Evolutionary conservation across 2,797 vertebrate species (phyloP).

Genomic region (Notolabrus celidotus): DNA sequence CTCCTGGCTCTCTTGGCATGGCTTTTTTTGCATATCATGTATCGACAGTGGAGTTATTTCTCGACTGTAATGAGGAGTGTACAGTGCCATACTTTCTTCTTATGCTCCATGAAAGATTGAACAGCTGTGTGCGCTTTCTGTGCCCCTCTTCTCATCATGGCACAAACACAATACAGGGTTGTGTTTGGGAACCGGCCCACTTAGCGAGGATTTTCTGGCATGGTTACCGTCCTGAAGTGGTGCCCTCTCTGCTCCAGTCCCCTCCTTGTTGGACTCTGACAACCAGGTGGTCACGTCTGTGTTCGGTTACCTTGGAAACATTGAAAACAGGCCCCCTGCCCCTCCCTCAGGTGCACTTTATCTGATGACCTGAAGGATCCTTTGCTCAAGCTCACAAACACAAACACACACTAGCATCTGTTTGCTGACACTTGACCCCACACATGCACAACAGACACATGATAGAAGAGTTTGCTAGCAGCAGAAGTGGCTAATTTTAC

Average conservation of each 20-base stretch:
- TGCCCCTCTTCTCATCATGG: slow-evolving; percentile 26
- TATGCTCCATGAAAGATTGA: slow-evolving; percentile 66
- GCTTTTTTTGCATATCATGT: slow-evolving; percentile 22
- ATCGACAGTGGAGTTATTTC: slow-evolving; percentile 24
- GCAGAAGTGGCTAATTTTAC: slow-evolving; percentile 17
- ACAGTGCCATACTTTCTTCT: slow-evolving; percentile 39
- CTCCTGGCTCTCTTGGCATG: background rate
- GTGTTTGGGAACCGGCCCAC: slow-evolving; percentile 57
- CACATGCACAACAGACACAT: slow-evolving; percentile 27
- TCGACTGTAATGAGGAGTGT: slow-evolving; percentile 45
- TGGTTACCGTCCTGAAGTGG: slow-evolving; percentile 66
- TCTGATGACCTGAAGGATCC: slow-evolving; percentile 72
- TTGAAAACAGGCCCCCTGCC: slow-evolving; percentile 43
- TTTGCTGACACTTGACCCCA: slow-evolving; percentile 62
- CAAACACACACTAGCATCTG: slow-evolving; percentile 54
- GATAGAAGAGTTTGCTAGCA: slow-evolving; percentile 11
- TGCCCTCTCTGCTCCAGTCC: slow-evolving; percentile 30
- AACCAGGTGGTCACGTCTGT: slow-evolving; percentile 71
- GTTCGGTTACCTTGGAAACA: slow-evolving; percentile 69
- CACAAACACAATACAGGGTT: slow-evolving; percentile 45
- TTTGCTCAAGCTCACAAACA: slow-evolving; percentile 26
- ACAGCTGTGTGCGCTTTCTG: slow-evolving; percentile 61
- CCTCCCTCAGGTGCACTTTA: slow-evolving; percentile 74
- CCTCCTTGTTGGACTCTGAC: slow-evolving; percentile 49
- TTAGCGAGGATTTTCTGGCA: slow-evolving; percentile 59